These are phyloP conservation scores for Marmota monax DNA, from an alignment of 2,113 vertebrate genomes.

Conservation along the genomic window DNA sequence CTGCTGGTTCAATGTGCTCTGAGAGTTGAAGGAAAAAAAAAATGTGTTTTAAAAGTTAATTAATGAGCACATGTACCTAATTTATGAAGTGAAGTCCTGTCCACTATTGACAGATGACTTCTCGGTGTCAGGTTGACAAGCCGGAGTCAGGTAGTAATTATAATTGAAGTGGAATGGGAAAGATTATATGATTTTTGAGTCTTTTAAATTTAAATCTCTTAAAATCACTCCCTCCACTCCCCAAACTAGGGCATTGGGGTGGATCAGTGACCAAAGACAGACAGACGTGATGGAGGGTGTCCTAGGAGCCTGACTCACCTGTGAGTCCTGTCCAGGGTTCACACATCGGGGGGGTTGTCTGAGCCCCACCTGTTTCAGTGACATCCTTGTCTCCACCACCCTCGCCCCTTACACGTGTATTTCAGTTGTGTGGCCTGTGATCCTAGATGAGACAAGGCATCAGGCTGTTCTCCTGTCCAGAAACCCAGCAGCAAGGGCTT, in stretches of 20 bases:
- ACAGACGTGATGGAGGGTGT: neutral
- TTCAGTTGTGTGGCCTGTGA: neutral
- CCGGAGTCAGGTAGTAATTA: neutral
- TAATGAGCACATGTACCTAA: neutral
- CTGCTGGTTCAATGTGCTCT: neutral
- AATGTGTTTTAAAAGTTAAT: constrained; percentile 14
- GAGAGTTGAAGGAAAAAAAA: constrained; percentile 4
- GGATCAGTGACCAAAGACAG: constrained; percentile 22
- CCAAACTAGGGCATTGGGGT: neutral
- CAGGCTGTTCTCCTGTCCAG: neutral
- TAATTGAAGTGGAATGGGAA: neutral
- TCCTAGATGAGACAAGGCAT: neutral
- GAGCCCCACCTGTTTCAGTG: neutral
- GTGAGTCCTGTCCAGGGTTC: neutral
- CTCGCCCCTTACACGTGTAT: neutral
- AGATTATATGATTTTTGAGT: neutral
- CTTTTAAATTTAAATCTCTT: constrained; percentile 49
- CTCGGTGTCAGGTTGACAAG: neutral
- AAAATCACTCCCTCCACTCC: neutral
- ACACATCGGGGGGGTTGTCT: neutral
- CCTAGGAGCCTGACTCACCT: neutral
- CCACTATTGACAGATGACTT: neutral
- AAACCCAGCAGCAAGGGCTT: neutral
- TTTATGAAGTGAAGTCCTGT: neutral
- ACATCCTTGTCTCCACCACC: neutral